These are phyloP conservation scores for Indicator maculatus DNA, from an alignment of 2,113 vertebrate genomes.

Conservation along the genomic window DNA sequence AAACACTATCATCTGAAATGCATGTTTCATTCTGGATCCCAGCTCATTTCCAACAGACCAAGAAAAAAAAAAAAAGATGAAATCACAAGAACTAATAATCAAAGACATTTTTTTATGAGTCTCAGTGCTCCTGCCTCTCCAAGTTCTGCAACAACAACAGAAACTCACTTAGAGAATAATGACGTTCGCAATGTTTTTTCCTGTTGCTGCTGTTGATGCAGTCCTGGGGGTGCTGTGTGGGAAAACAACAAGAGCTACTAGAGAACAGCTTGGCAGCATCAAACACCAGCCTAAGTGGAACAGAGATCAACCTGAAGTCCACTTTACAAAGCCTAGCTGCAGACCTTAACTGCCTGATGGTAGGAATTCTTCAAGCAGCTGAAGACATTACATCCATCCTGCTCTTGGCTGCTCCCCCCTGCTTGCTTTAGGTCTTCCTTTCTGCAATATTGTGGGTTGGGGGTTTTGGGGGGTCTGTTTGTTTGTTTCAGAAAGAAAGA, in stretches of 20 bases:
- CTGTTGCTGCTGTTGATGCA: slow-evolving; percentile 9
- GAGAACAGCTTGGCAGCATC: slow-evolving; percentile 23
- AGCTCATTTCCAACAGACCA: not conserved
- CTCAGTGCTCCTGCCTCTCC: slow-evolving; percentile 16
- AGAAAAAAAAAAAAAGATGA: not conserved
- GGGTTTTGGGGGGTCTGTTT: too few species aligned
- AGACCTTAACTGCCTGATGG: not conserved
- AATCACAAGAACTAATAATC: slow-evolving; percentile 50
- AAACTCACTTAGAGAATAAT: slow-evolving; percentile 39
- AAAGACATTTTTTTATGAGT: slow-evolving; percentile 50
- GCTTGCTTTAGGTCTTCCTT: not conserved
- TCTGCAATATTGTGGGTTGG: not conserved
- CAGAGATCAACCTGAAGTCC: slow-evolving; percentile 35
- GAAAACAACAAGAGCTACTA: slow-evolving; percentile 46
- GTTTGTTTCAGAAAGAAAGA: not conserved
- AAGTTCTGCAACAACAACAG: slow-evolving; percentile 41
- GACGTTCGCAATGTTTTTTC: slow-evolving; percentile 13
- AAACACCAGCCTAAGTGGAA: slow-evolving; percentile 31
- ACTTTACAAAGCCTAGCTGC: slow-evolving; percentile 20
- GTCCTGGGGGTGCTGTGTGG: slow-evolving; percentile 49
- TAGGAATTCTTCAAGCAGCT: slow-evolving; percentile 42
- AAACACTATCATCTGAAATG: not conserved
- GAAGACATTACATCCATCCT: not conserved
- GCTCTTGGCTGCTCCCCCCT: not conserved
- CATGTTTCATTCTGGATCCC: not conserved